Base-by-base conservation (phyloP, 2,113 vertebrate genomes). In the Cyprinodon brontotheroides region DNA sequence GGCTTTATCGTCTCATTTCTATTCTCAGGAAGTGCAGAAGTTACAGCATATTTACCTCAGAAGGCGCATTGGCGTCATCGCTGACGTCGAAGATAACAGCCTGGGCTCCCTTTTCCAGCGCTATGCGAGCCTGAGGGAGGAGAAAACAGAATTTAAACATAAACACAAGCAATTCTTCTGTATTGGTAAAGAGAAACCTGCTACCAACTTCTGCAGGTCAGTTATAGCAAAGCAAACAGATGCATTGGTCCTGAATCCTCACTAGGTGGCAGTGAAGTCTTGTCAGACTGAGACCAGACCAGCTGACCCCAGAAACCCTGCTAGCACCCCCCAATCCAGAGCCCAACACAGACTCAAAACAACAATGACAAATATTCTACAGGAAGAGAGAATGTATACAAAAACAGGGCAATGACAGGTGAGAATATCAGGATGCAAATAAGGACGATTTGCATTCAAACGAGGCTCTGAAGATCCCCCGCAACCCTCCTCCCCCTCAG, bases 51-150 rank as follows among this genome's bases (percentile, higher is more conserved):
- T 84, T 93, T 93, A 99, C 97, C 96, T 99, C 96, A 64, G 93
- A 91, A 38, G 94, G 96, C 77, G 97, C 97, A 0, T 89, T 93
- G 69, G 94, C 91, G 63, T 99, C 94, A 63, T 99, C 96, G 0
- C 95, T 97, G 84, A 99, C 95, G 82, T 99, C 98, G 61, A 99
- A 99, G 84, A 99, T 98, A 68, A 99, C 95, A 0, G 98, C 98
- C 14, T 94, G 95, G 72, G 98, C 98, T 78, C 98, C 98, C 81
- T 97, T 95, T 63, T 98, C 94, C 68, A 97, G 92, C 0, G 97
- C 97, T 94, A 99, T 95, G 66, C 94, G 96, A 71, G 97, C 97
- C 98, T 99, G 92, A 80, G 69, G 72, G 60, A 75, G 36, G 29
- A 91, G 15, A 72, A 59, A 36, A 74, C 40, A n/a, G 29, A 29